Base-by-base conservation (phyloP, 2,113 vertebrate genomes). In the Meriones unguiculatus region DNA sequence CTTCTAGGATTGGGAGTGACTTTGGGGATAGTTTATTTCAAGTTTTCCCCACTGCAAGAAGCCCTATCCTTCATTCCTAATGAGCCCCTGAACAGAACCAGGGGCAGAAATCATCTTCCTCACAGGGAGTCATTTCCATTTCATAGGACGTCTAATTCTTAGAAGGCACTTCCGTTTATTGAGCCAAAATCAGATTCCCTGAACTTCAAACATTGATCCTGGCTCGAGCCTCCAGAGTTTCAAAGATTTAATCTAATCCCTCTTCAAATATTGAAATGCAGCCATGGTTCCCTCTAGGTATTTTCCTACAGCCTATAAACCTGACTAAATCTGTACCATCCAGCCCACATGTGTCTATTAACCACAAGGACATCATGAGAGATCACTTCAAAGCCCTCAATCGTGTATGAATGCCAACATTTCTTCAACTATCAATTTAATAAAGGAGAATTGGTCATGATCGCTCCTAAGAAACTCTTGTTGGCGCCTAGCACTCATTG, bases 181-280 rank as follows among this genome's bases (percentile, higher is more conserved):
- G 77, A 96, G 97, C 97, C 96, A 97, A 97, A 97, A 96, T 97
- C 96, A 97, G 95, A 97, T 97, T 97, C 89, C 95, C 89, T 97
- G 89, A 94, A 98, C 95, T 97, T 97, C 95, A 97, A 97, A 97
- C 96, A 97, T 89, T 97, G 96, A 97, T 97, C 73, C 97, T 97
- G 96, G 91, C 96, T 97, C 87, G 93, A 46, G 78, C 86, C 89
- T 95, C 94, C 82, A 90, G 93, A 96, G 91, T 95, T 96, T 93
- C 91, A 98, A 96, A 97, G 97, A 97, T 97, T 96, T 97, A 96
- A 97, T 95, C 96, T 98, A 97, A 98, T 97, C 82, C 97, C 87
- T 97, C 93, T 97, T 97, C 94, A 97, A 97, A 97, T 97, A 98
- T 89, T 96, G 96, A 97, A 97, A 94, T 75, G 94, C 92, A 97